Evolutionary conservation across 2,888 invertebrate species (phyloP).

Genomic region (Ypsolopha sequella): DNA sequence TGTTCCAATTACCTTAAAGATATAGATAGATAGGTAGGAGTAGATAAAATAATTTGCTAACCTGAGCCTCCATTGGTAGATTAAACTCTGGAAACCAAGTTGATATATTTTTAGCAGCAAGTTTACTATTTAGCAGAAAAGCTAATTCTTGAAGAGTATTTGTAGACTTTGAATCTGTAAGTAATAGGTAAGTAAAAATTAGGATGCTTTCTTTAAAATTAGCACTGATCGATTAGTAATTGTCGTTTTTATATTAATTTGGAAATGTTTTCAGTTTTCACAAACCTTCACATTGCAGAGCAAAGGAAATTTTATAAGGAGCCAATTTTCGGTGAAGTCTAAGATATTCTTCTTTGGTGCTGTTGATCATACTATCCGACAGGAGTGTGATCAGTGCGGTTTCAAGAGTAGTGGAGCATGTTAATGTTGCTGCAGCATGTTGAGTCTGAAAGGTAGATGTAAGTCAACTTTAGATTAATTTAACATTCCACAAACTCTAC

Average conservation of each 20-base stretch:
- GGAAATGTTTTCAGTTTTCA: no score
- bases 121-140: constrained; percentile 27
- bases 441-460: constrained; percentile 17
- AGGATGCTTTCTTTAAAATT: background rate
- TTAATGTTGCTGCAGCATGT: constrained; percentile 28
- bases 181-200: background rate
- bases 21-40: no score
- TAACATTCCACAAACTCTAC: background rate
- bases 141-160: constrained; percentile 32
- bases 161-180: constrained; percentile 24
- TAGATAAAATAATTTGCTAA: constrained; percentile 14
- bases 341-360: constrained; percentile 61
- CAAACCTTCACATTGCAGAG: constrained; percentile 50
- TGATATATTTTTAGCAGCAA: constrained; percentile 34
- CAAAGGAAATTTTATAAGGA: constrained; percentile 82
- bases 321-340: constrained; percentile 78
- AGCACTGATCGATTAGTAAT: no score
- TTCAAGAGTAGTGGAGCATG: constrained; percentile 60
- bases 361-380: constrained; percentile 70
- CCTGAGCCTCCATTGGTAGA: constrained; percentile 32
- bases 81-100: constrained; percentile 39
- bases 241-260: no score
- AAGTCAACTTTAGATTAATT: background rate
- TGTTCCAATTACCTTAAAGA: no score
- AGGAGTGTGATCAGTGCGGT: constrained; percentile 65